Evolutionary conservation across 1,140 invertebrate species (phyloP).

Genomic region (Drusus annulatus): DNA sequence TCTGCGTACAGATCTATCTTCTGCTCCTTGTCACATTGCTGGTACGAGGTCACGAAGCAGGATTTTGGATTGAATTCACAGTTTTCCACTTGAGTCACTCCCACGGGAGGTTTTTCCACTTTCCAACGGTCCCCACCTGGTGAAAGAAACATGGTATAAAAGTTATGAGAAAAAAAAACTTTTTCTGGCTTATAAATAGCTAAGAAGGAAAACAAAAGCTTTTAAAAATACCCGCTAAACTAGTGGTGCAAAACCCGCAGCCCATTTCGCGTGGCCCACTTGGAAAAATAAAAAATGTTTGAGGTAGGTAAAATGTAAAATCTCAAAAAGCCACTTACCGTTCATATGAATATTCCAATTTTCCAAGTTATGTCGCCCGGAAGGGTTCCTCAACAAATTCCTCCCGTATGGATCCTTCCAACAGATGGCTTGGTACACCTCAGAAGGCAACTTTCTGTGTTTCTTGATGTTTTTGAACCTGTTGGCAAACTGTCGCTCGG

Average conservation of each 20-base stretch:
- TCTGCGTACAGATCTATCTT: conserved; percentile 58
- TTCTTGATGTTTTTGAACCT: conserved; percentile 21
- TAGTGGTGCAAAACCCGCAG: too few relatives aligned
- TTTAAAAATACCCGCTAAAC: too few relatives aligned
- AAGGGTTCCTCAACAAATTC: conserved; percentile 65
- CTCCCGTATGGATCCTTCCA: conserved; percentile 60
- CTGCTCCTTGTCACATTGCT: conserved; percentile 61
- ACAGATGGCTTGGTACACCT: conserved; percentile 61
- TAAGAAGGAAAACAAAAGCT: too few relatives aligned
- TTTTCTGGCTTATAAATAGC: too few relatives aligned
- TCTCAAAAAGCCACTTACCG: background rate
- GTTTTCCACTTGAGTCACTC: conserved; percentile 56
- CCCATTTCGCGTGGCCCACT: too few relatives aligned
- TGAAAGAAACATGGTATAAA: background rate
- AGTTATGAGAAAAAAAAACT: too few relatives aligned
- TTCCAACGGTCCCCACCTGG: conserved; percentile 62
- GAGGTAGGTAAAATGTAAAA: too few relatives aligned
- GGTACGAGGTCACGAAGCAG: conserved; percentile 66
- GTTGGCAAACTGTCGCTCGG: conserved; percentile 33
- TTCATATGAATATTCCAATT: conserved; percentile 7
- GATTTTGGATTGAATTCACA: conserved; percentile 60
- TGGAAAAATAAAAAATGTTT: too few relatives aligned
- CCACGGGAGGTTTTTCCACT: conserved; percentile 62
- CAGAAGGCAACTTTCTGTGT: conserved; percentile 30
- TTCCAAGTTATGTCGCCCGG: conserved; percentile 54